Conservation (phyloP, 2,888 invertebrate species). For the Harpalus rubripes region DNA sequence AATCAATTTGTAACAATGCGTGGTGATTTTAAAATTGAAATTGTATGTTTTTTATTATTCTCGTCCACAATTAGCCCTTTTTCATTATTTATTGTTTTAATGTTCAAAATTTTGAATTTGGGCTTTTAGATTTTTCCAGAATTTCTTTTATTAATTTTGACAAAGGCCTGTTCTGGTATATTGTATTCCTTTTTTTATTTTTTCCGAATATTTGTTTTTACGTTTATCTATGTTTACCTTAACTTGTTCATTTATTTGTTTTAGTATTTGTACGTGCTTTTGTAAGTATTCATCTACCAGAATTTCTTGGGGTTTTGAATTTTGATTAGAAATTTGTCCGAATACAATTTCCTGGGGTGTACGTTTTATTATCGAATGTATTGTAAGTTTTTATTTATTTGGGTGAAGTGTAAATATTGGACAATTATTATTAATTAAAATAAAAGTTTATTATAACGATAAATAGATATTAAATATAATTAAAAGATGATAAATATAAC, state of each 20-base stretch:
- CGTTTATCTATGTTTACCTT: not conserved
- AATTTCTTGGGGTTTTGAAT: slow-evolving; percentile 24
- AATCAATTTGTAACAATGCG: not conserved
- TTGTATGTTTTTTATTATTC: not conserved
- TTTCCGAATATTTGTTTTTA: slow-evolving; percentile 21
- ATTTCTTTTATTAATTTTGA: slow-evolving; percentile 46
- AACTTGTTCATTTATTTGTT: slow-evolving; percentile 29
- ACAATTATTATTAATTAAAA: too few relatives aligned
- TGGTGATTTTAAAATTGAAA: not conserved
- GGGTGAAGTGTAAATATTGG: too few relatives aligned
- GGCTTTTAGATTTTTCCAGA: slow-evolving; percentile 36
- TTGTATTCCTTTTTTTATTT: slow-evolving; percentile 9
- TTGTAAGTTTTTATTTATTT: too few relatives aligned
- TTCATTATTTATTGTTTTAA: slow-evolving; percentile 6
- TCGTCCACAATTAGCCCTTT: slow-evolving; percentile 1
- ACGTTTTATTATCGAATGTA: not conserved
- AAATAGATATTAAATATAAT: too few relatives aligned
- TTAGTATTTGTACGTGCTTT: not conserved
- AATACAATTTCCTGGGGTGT: slow-evolving; percentile 23
- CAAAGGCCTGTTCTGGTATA: slow-evolving; percentile 2
- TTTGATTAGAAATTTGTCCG: not conserved
- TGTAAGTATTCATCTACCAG: slow-evolving; percentile 21
- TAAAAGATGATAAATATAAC: too few relatives aligned
- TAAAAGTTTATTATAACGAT: too few relatives aligned
- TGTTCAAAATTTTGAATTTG: slow-evolving; percentile 26